Base-by-base conservation (phyloP, 2,113 vertebrate genomes). In the Microtus ochrogaster region DNA sequence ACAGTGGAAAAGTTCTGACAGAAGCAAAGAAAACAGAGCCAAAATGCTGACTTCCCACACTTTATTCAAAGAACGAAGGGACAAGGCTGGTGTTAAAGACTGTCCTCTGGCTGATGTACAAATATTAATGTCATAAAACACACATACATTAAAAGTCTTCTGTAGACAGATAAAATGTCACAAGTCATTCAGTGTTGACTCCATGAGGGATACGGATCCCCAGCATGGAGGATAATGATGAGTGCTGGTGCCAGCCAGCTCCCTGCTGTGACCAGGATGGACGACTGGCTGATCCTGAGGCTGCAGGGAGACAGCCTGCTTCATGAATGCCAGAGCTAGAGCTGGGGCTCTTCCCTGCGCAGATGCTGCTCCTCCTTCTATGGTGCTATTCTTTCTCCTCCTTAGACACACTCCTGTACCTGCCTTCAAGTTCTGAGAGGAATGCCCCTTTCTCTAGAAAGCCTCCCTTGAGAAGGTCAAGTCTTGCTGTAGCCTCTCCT, bases 141-240 rank as follows among this genome's bases (percentile, higher is more conserved):
- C 63, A 77, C 47, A 47, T 73, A 92, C 52, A 96, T 96, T 94
- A 95, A 74, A 96, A 91, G 86, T 81, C 87, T 96, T 70, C 61
- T 78, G 4, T 49, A 78, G 93, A 86, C 39, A 91, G 77, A 91
- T 91, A 94, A 94, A 92, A 90, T 55, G 70, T 49, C 66, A 72
- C 82, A 52, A 93, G 78, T 49, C 61, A 92, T 36, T 74, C 68
- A 30, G 39, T 95, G 68, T 90, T 96, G 83, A 70, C 93, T 92
- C 93, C 91, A 52, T 77, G 66, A 81, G 24, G 73, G 33, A 52
- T 66, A 73, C 68, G n/a, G 13, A 91, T 74, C 97, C 97, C 28
- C 21, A 83, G 19, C 4, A 21, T 22, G 72, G n/a, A 70, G 16
- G 63, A 74, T 49, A 68, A 2, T 68, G 63, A 83, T 90, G 92